Conservation (phyloP, 2,888 invertebrate genomes). For the Drosophila subsilvestris region DNA sequence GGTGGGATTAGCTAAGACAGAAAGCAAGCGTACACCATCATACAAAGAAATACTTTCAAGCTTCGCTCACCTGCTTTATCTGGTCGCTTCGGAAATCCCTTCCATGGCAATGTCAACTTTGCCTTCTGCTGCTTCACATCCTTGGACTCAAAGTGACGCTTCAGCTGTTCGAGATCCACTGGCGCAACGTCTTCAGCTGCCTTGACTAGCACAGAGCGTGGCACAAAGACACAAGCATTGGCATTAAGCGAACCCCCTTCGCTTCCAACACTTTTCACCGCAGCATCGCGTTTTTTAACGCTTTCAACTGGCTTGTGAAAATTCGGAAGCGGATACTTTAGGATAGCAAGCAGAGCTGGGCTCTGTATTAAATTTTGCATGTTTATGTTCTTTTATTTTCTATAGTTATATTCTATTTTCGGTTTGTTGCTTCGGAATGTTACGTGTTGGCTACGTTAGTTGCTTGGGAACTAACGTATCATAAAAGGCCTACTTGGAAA, state of each 20-base stretch:
- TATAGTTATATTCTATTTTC: conserved; percentile 1
- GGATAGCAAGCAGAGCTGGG: conserved; percentile 26
- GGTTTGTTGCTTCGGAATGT: conserved; percentile 3
- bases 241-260: conserved; percentile 52
- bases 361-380: conserved; percentile 51
- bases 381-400: neutral
- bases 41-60: too few relatives aligned
- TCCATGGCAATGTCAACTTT: conserved; percentile 63
- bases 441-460: conserved; percentile 12
- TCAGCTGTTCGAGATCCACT: neutral
- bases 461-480: neutral
- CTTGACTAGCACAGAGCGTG: conserved; percentile 23
- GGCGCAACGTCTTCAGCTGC: neutral
- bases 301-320: conserved; percentile 1
- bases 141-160: conserved; percentile 4
- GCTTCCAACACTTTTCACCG: neutral
- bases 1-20: conserved; percentile 5
- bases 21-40: neutral
- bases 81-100: conserved; percentile 61
- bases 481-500: neutral
- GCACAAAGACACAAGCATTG: conserved; percentile 64
- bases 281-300: neutral
- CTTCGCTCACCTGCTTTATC: conserved; percentile 10
- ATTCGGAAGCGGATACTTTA: conserved; percentile 33
- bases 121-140: conserved; percentile 20